Percentiles rank a stretch among this genome's conserved stretches.
Conservation (phyloP, 2,888 invertebrate genomes). For the Epirrita christyi region DNA sequence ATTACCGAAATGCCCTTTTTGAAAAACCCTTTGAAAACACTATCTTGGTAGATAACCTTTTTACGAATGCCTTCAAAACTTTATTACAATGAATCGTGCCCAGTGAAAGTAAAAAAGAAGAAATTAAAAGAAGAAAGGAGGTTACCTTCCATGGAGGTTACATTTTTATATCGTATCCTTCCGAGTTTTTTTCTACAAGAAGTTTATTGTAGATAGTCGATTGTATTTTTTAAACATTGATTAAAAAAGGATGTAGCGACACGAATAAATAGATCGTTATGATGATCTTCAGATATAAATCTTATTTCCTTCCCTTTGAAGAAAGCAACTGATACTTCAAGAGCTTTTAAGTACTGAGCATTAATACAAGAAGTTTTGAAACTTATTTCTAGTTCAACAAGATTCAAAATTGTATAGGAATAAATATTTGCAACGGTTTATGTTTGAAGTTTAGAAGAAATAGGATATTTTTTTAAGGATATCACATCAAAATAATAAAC, state of each 20-base stretch:
- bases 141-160: too few species aligned
- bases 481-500: background rate
- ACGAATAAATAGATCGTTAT: conserved; percentile 6
- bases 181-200: too few species aligned
- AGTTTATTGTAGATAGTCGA: too few species aligned
- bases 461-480: background rate
- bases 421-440: conserved; percentile 4
- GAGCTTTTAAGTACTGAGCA: conserved; percentile 2
- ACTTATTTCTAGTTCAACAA: background rate
- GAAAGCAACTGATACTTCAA: conserved; percentile 23
- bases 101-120: too few species aligned
- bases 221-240: background rate
- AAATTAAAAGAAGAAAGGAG: too few species aligned
- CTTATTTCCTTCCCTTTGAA: conserved; percentile 26
- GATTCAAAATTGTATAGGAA: background rate
- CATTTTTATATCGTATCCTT: too few species aligned
- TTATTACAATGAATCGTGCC: too few species aligned
- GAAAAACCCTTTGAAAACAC: background rate
- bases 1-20: conserved; percentile 2
- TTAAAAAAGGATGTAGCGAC: conserved; percentile 3
- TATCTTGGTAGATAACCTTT: too few species aligned
- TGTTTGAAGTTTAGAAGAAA: conserved; percentile 9
- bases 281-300: conserved; percentile 21
- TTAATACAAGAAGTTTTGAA: background rate
- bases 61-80: too few species aligned